Evolutionary conservation across 2,888 invertebrate genomes (phyloP), one percentile per base, ranked within the genome.

Genomic region (Heteropelma amictum): DNA sequence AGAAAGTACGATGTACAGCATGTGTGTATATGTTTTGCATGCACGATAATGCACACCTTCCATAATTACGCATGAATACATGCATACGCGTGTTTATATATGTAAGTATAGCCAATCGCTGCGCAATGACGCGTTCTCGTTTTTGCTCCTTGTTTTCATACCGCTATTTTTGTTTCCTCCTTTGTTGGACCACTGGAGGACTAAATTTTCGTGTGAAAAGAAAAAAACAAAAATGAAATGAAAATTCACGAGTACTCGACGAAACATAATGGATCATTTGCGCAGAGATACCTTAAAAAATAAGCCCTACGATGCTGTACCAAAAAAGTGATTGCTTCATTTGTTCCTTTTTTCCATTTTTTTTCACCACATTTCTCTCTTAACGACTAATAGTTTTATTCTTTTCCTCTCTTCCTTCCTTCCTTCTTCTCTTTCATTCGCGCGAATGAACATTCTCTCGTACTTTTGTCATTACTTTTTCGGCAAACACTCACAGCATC

Each of bases 391-490:
- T 65, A 70, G 53, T 60, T 68, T 76, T 68, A 30, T 61, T n/a
- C 40, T 30, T 61, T 54, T 40, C 47, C 26, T 10, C 19, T 2
- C 14, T 35, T 14, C 19, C 33, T 4, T n/a, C n/a, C 42, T 30
- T 38, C 38, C 38, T 23, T 54, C 38, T 28, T n/a, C 33, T 53
- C 51, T 64, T 8, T 28, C 38, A 45, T 38, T 30, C 45, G 45
- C 53, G 17, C 79, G 81, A 83, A 81, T 58, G 77, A 58, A 65
- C 78, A 81, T 82, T 73, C 79, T 77, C 78, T 80, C 77, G 69
- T 69, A 78, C 77, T 21, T 64, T 51, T 63, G 63, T 17, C 77
- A 30, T 19, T 35, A 56, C 28, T 54, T 45, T 40, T 38, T 45
- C 53, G 45, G 26, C 47, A 63, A 49, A 38, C 53, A 38, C 45